Base-by-base conservation (phyloP, 2,797 vertebrate genomes). In the Sebastes miniatus region DNA sequence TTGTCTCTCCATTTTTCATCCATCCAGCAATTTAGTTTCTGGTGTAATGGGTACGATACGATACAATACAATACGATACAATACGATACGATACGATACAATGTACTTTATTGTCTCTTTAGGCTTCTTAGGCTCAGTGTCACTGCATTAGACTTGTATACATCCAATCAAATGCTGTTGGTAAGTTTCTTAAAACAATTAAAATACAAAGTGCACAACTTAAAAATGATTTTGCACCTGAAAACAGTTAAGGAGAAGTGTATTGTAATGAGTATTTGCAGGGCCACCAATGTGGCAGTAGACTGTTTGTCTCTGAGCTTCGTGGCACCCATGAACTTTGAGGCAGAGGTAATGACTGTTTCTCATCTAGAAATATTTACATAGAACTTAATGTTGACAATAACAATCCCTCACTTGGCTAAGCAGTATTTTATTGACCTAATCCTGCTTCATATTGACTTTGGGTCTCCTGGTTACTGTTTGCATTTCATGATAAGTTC, bases 401-500 rank as follows among this genome's bases (percentile, higher is more conserved):
- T 8, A n/a, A n/a, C 24, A 12, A 43, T 47, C 57, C 5, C 39
- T 50, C 3, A 3, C 54, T n/a, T 56, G 16, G 32, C 32, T 57
- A 4, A 65, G 0, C 27, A 63, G 69, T 10, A 50, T 63, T 61
- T 76, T 73, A 73, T 54, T 80, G 70, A 83, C 50, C 29, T 20
- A 2, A 54, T 5, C 12, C 18, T 36, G 5, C 27, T 54, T 69
- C 22, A 27, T 78, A 12, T 79, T 74, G 65, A 78, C 73, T 69
- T 4, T 52, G 22, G 3, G 47, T 63, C 8, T 80, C 78, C 54
- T 83, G 77, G 80, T 89, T 80, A 72, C 83, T 82, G 76, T 84
- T 88, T 90, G 75, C 68, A 16, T 56, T 80, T 71, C 32, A 29
- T 11, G 65, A 78, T 78, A 79, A 81, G 58, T 34, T 54, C 31